Percentiles rank a stretch among this genome's conserved stretches.
Evolutionary conservation across 2,113 vertebrate species (phyloP).

Genomic region (Fukomys damarensis): DNA sequence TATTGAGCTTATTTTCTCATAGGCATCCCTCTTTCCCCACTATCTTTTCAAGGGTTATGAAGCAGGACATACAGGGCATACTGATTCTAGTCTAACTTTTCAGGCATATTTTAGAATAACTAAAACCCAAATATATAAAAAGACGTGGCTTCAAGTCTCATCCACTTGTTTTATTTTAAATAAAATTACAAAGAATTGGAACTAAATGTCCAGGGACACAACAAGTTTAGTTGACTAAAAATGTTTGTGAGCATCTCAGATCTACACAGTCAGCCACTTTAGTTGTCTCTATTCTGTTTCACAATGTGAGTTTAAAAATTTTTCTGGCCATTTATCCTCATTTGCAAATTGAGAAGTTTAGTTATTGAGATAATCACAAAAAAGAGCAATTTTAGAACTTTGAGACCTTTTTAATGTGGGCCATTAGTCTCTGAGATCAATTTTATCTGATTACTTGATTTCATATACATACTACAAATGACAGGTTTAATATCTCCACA

Average conservation of each 20-base stretch:
- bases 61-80: neutral
- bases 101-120: neutral
- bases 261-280: neutral
- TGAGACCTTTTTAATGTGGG: conserved; percentile 49
- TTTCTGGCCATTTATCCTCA: conserved; percentile 65
- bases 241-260: neutral
- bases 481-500: conserved; percentile 71
- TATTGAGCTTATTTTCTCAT: neutral
- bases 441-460: conserved; percentile 70
- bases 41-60: neutral
- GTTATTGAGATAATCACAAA: conserved; percentile 56
- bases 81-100: neutral
- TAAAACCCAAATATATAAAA: neutral
- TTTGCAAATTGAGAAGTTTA: conserved; percentile 63
- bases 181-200: neutral
- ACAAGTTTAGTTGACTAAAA: neutral
- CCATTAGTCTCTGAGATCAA: conserved; percentile 62
- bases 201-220: neutral
- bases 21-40: rapidly evolving
- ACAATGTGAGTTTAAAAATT: conserved; percentile 40
- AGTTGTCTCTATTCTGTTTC: neutral
- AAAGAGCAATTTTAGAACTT: conserved; percentile 53
- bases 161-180: neutral
- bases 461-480: conserved; percentile 56
- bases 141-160: neutral